Evolutionary conservation across 2,113 vertebrate genomes (phyloP).

Genomic region (Corythaixoides concolor): DNA sequence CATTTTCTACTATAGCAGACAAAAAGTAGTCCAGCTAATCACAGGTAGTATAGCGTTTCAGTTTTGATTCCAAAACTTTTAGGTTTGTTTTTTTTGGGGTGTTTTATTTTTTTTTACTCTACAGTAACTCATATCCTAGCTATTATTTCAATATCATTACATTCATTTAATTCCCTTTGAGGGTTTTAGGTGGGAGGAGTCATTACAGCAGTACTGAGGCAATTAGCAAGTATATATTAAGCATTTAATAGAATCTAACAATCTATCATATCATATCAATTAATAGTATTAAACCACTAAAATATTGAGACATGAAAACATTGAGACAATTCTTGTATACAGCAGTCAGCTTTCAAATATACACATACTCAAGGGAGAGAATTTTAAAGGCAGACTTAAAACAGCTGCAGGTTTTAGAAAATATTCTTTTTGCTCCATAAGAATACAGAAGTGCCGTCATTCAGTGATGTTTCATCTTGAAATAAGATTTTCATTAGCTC

Average conservation of each 20-base stretch:
- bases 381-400: neutral
- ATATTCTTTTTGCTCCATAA: neutral
- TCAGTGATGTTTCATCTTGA: neutral
- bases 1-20: neutral
- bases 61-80: neutral
- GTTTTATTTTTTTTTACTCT: neutral
- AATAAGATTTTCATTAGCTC: neutral
- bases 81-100: too few species aligned
- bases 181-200: slow-evolving; percentile 32
- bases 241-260: neutral
- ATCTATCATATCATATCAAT: slow-evolving; percentile 34
- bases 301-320: slow-evolving; percentile 44
- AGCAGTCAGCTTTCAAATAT: slow-evolving; percentile 2
- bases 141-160: neutral
- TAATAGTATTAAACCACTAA: neutral
- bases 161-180: slow-evolving; percentile 14
- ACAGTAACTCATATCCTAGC: neutral
- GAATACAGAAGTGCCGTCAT: neutral
- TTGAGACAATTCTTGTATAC: neutral
- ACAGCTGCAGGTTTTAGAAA: neutral
- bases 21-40: neutral
- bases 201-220: neutral
- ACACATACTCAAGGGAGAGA: neutral
- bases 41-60: neutral
- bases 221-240: slow-evolving; percentile 45